Conservation (phyloP, 2,797 vertebrate genomes). For the Microctenopoma lineatum region DNA sequence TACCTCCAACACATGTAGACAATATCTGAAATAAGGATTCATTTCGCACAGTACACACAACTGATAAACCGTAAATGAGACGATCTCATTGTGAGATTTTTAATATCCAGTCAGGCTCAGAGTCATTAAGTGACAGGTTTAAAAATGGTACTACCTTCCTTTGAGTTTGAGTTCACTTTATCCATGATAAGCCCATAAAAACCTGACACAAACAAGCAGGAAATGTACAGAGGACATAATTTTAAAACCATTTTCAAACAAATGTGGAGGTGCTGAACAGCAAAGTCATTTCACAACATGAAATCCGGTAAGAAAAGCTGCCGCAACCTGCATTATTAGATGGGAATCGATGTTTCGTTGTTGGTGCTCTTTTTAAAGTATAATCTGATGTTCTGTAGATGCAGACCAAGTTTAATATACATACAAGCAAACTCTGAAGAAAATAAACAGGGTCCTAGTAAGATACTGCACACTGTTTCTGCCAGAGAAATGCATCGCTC, state of each 20-base stretch:
- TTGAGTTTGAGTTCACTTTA: conserved; percentile 26
- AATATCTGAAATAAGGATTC: neutral
- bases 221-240: conserved; percentile 15
- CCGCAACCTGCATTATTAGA: conserved; percentile 14
- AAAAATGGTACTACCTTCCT: conserved; percentile 32
- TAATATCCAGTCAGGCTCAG: conserved; percentile 42
- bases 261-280: neutral
- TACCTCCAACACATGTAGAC: neutral
- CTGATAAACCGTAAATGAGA: conserved; percentile 44
- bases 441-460: too few relatives aligned
- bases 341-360: conserved; percentile 2
- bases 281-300: conserved; percentile 19
- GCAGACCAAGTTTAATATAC: neutral
- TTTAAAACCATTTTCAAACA: conserved; percentile 25
- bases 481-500: neutral
- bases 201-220: conserved; percentile 1
- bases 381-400: conserved; percentile 8
- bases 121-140: conserved; percentile 48
- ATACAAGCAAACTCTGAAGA: neutral
- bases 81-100: conserved; percentile 14
- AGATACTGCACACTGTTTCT: too few relatives aligned
- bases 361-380: neutral
- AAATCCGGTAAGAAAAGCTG: neutral
- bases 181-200: conserved; percentile 11
- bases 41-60: conserved; percentile 10